These are phyloP conservation scores for Puma concolor DNA, from an alignment of 2,113 vertebrate species.

Conservation along the genomic window DNA sequence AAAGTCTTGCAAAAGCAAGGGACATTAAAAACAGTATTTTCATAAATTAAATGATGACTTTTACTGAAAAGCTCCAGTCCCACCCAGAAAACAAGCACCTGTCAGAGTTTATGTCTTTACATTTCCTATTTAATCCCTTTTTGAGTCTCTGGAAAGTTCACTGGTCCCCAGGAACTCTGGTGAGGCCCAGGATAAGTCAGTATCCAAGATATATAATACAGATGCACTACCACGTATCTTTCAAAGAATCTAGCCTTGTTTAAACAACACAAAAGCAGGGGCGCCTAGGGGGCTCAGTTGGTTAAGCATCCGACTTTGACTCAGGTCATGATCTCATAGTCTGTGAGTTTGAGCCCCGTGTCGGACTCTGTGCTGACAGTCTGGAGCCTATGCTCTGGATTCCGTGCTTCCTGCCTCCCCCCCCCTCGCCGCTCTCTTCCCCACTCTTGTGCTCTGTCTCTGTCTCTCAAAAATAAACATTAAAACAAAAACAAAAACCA, in stretches of 20 bases:
- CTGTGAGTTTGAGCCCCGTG: too few species aligned
- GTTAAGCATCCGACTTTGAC: too few species aligned
- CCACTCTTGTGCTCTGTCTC: too few species aligned
- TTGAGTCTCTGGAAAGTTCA: neutral
- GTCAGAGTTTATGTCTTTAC: neutral
- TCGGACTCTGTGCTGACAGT: too few species aligned
- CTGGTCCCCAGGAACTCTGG: neutral
- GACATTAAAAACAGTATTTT: constrained; percentile 19
- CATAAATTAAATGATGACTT: constrained; percentile 18
- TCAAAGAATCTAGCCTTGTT: neutral
- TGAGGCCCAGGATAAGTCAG: neutral
- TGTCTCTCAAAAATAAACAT: too few species aligned
- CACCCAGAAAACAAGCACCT: neutral
- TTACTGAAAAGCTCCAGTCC: neutral
- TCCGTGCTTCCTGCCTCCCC: too few species aligned
- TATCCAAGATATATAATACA: neutral
- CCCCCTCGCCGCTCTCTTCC: too few species aligned
- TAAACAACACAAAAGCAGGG: neutral
- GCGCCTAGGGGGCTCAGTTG: too few species aligned
- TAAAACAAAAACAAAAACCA: neutral
- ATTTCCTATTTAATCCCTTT: constrained; percentile 7
- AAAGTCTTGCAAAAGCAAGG: constrained; percentile 24
- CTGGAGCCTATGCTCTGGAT: too few species aligned
- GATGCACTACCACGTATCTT: neutral
- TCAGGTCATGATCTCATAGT: too few species aligned